Percentiles rank a stretch among this genome's conserved stretches.
phyloP scores from a whole-genome alignment of 2,888 invertebrate species.

The Drosophila pegasa region DNA sequence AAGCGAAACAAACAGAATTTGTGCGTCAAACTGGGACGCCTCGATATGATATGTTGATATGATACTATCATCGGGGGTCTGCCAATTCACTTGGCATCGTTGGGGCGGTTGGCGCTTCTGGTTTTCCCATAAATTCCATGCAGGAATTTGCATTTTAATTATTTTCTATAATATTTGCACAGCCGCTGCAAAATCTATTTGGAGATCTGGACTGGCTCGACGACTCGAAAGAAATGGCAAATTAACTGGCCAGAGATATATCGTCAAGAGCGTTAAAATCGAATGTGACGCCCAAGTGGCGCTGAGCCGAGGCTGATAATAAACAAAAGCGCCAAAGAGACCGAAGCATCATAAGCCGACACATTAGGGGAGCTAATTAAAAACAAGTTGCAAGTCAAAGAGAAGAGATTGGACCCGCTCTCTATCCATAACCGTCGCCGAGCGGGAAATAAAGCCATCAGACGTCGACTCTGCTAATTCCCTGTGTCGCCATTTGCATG shows the following conservation, averaged over 20 bases:
- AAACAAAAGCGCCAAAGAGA: constrained; percentile 35
- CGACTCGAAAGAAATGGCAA: constrained; percentile 2
- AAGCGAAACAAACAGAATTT: constrained; percentile 1
- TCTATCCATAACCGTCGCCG: constrained; percentile 31
- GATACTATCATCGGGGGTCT: constrained; percentile 52
- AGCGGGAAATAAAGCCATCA: constrained; percentile 68
- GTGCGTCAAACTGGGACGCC: constrained; percentile 15
- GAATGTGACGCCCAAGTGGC: constrained; percentile 27
- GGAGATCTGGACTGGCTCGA: constrained; percentile 12
- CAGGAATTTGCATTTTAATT: constrained; percentile 49
- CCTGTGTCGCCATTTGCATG: constrained; percentile 73
- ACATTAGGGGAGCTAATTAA: constrained; percentile 65
- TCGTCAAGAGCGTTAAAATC: constrained; percentile 34
- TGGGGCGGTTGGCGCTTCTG: constrained; percentile 56
- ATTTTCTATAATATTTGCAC: constrained; percentile 9
- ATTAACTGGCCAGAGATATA: constrained; percentile 7
- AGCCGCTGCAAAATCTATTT: constrained; percentile 44
- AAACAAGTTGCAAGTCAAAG: constrained; percentile 43
- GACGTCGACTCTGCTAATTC: constrained; percentile 64
- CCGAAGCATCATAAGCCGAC: constrained; percentile 37
- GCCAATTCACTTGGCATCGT: constrained; percentile 62
- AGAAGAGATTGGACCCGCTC: constrained; percentile 7
- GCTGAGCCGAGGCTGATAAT: constrained; percentile 36
- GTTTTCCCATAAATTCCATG: constrained; percentile 46
- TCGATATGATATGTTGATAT: constrained; percentile 21